Conservation (phyloP, 2,113 vertebrate species). For the Lepus americanus region DNA sequence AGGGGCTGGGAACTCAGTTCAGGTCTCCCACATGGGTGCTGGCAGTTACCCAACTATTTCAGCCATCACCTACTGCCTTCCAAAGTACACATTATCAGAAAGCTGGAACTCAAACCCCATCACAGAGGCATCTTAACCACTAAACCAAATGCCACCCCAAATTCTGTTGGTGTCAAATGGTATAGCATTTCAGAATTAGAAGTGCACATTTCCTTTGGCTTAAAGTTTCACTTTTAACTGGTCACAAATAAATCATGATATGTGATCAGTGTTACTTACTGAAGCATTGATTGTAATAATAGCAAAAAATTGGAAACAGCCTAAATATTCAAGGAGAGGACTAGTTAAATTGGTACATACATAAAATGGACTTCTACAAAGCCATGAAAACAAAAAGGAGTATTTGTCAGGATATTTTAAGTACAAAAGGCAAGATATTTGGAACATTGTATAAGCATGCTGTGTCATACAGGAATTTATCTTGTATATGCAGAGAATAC, state of each 20-base stretch:
- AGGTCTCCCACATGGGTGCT: too few relatives aligned
- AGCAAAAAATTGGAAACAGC: constrained; percentile 36
- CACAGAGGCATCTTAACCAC: too few relatives aligned
- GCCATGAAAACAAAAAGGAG: constrained; percentile 21
- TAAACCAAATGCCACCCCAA: too few relatives aligned
- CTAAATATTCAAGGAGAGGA: neutral
- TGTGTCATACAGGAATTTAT: neutral
- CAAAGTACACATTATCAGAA: too few relatives aligned
- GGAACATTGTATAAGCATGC: neutral
- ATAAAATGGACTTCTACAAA: constrained; percentile 23
- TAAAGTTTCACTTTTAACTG: constrained; percentile 10
- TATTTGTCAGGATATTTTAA: constrained; percentile 34
- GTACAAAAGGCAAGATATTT: neutral
- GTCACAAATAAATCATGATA: neutral
- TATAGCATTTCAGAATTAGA: constrained; percentile 20
- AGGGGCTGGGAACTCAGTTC: too few relatives aligned
- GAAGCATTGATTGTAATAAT: neutral
- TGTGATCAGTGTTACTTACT: neutral
- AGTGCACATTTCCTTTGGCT: neutral
- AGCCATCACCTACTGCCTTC: too few relatives aligned
- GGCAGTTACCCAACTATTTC: too few relatives aligned
- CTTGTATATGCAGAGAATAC: neutral
- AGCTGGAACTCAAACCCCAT: too few relatives aligned
- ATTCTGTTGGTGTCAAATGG: neutral
- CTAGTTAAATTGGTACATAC: constrained; percentile 28